Evolutionary conservation across 1,140 invertebrate species (phyloP), one percentile per base, ranked within the genome.

Genomic region (Drosophila serrata): DNA sequence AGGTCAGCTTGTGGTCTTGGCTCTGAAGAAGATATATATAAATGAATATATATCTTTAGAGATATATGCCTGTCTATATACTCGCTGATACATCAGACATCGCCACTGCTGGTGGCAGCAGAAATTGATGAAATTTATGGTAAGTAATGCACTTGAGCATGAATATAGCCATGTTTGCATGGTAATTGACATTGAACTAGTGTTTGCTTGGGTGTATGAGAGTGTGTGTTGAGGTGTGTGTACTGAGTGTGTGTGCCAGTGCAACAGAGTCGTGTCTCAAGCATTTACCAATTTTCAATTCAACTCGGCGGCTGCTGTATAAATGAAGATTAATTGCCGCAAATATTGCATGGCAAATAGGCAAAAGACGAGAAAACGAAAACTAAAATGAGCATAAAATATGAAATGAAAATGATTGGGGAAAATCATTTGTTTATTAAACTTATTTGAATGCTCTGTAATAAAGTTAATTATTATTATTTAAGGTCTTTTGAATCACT

Each of bases 171-270:
- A 37, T 87, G 70, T 75, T 87, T 82, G 79, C 82, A 59, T 65
- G 64, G 39, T 64, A 82, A 82, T 88, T 87, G 82, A 87, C 82
- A 87, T 87, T 87, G 82, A 87, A 87, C 84, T 65, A 79, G 79
- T 75, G 60, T 59, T 40, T 56, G 74, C 40, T n/a, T 0, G 15
- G 24, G 1, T 27, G 15, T 24, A 24, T 24, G 24, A 2, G 24
- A 24, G 13, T 24, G 1, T 24, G 43, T 8, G 43, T 11, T 27
- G 22, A 3, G 46, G 22, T 11, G 45, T 27, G 45, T 48, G 46
- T 29, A 9, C 1, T 17, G 17, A 15, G 17, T 19, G 31, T 15
- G 39, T 35, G 64, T 19, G 49, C 22, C 2, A 19, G 29, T 33
- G 49, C 49, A 53, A 7, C 31, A 15, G 55, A 62, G 77, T 81